Evolutionary conservation across 2,113 vertebrate genomes (phyloP).

Genomic region (Plestiodon gilberti): DNA sequence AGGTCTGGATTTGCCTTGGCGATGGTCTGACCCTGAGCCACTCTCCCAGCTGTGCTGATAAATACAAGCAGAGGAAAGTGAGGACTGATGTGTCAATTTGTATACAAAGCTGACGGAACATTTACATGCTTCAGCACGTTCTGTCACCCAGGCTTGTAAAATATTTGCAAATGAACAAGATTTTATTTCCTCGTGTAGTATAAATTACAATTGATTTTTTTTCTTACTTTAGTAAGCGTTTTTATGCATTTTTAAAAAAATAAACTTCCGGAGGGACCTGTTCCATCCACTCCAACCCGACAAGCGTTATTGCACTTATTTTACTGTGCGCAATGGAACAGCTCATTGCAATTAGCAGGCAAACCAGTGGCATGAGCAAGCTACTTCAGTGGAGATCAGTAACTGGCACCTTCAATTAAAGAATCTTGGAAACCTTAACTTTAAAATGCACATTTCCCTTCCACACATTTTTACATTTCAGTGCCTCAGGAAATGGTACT

Average conservation of each 20-base stretch:
- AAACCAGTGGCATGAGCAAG: not conserved
- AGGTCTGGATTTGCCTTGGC: not conserved
- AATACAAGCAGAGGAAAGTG: constrained; percentile 38
- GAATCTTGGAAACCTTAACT: not conserved
- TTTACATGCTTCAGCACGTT: constrained; percentile 47
- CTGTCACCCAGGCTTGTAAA: constrained; percentile 40
- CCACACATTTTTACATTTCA: not conserved
- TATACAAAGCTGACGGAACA: constrained; percentile 37
- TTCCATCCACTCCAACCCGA: not conserved
- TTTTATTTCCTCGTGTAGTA: constrained; percentile 43
- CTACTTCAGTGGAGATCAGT: not conserved
- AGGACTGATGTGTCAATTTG: constrained; percentile 3
- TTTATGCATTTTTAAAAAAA: constrained; percentile 17
- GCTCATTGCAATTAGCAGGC: not conserved
- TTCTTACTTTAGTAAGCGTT: constrained; percentile 39
- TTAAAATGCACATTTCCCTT: not conserved
- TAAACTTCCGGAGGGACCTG: constrained; percentile 9
- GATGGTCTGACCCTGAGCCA: not conserved
- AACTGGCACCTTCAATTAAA: not conserved
- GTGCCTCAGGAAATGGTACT: not conserved
- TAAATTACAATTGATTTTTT: constrained; percentile 19
- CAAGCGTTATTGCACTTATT: not conserved
- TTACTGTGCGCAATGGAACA: not conserved
- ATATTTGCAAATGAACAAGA: constrained; percentile 40
- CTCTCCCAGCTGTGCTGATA: constrained; percentile 31